Base-by-base conservation (phyloP, 1,140 invertebrate genomes). In the Macrobrachium rosenbergii region DNA sequence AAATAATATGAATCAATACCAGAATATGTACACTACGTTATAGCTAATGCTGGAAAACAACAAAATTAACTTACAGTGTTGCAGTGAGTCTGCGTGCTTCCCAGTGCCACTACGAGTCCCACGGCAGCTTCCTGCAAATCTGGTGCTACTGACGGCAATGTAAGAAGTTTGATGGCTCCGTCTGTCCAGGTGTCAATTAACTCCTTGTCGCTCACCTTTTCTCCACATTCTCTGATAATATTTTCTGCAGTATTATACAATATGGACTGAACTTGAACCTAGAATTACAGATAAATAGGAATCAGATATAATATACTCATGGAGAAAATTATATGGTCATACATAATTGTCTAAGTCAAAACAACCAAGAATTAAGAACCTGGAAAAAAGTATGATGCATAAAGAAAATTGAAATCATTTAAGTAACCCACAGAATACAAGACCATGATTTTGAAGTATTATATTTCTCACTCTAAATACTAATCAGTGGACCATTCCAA, bases 241-340 rank as follows among this genome's bases (percentile, higher is more conserved):
- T 83, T 83, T 60, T 88, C 87, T 45, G 82, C 75, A 72, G 76
- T 79, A 80, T 83, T 88, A 77, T 88, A 88, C 67, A 88, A 72
- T n/a, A 88, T 83, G 58, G 73, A 83, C 62, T 88, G 87, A 21
- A 88, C 82, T 37, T 88, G 87, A 8, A 83, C 87, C 87, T 88
- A 59, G 52, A 45, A 62, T 63, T 21, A 16, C 16, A n/a, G 0
- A 37, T 21, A 17, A 73, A 58, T 21, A 80, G 0, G 2, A 8
- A 16, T 73, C 28, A 37, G 28, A 43, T 73, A 73, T 23, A 14
- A 23, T n/a, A n/a, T 73, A 73, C 69, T 21, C 28, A 37, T 37
- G 28, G 19, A 79, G 19, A 21, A 12, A 19, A 43, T 60, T 19
- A 59, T 52, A 59, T 58, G 43, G 43, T 37, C 28, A 37, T 37